Evolutionary conservation across 2,113 vertebrate species (phyloP), one percentile per base, ranked within the genome.

Genomic region (Dasyprocta punctata): DNA sequence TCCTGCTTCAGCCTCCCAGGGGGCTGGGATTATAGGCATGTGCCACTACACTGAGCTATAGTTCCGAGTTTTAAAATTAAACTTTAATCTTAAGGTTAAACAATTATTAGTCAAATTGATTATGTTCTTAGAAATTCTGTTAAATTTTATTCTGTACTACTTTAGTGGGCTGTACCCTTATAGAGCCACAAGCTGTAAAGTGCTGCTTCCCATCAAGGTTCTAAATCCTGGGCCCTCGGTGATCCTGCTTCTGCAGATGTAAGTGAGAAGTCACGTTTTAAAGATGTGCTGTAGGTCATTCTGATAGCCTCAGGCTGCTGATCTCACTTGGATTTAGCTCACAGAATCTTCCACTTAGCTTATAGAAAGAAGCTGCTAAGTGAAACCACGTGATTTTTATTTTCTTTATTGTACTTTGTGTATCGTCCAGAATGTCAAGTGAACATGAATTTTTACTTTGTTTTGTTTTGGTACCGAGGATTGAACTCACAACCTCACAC

Each of bases 391-490:
- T 81, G 80, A 96, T 56, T 75, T 58, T 84, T 75, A 89, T 83
- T 61, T 88, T 89, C 61, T 33, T 90, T 10, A 5, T 47, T 95
- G 63, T 36, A 56, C 38, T 65, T 56, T 89, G 89, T 92, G 90
- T 88, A 33, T 81, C 90, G 63, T 19, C 47, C 77, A 14, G 14
- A 65, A 61, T 78, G 86, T 86, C 75, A 89, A 44, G 20, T 85
- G 36, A 84, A 60, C 28, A n/a, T 83, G 58, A 47, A 92, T 67
- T 95, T 96, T 96, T 92, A 73, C 77, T 63, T n/a, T n/a, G n/a
- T n/a, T n/a, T n/a, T n/a, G n/a, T n/a, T n/a, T n/a, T n/a, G n/a
- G n/a, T n/a, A n/a, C n/a, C n/a, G n/a, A n/a, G n/a, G n/a, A n/a
- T n/a, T n/a, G n/a, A n/a, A n/a, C n/a, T n/a, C n/a, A n/a, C n/a